Evolutionary conservation across 2,888 invertebrate species (phyloP), one percentile per base, ranked within the genome.

Genomic region (Trypoxylon attenuatum): DNA sequence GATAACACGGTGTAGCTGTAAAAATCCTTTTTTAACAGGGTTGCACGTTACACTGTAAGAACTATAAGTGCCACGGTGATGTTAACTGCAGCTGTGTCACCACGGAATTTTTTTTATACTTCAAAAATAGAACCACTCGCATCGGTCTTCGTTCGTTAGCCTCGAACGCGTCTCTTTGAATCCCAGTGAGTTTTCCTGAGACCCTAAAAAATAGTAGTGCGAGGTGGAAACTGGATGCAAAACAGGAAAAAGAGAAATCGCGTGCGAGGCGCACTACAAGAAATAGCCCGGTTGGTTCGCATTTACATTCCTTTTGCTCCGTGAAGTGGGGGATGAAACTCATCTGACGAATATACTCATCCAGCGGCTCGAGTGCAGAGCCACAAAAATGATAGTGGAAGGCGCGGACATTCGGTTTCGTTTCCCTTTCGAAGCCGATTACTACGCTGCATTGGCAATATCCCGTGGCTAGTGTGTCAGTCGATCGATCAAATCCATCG

Each of bases 91-190:
- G 71, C 71, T 67, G 63, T 46, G 55, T 43, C 66, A 47, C 38
- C 19, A 55, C 47, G 49, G 47, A 69, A 67, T 61, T 71, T 74
- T 73, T 58, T 55, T 52, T 39, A 53, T 42, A 27, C 27, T 69
- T 51, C 61, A 64, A 71, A 73, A 60, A 73, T 71, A 71, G 53
- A 62, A 70, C 70, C 74, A 62, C 74, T 74, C 70, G 72, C 72
- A 70, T 70, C 62, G 49, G 55, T 60, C 56, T 53, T 52, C 52
- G 16, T 16, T 8, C 10, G 33, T 43, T 53, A 21, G 15, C 54
- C 46, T 43, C 56, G 51, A 23, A 23, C 55, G n/a, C n/a, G n/a
- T n/a, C n/a, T n/a, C n/a, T n/a, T n/a, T n/a, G n/a, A n/a, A n/a
- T n/a, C 66, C 49, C 56, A 45, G 55, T 46, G 61, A 56, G 56